Evolutionary conservation across 1,140 invertebrate species (phyloP).

Genomic region (Gryon sp.): DNA sequence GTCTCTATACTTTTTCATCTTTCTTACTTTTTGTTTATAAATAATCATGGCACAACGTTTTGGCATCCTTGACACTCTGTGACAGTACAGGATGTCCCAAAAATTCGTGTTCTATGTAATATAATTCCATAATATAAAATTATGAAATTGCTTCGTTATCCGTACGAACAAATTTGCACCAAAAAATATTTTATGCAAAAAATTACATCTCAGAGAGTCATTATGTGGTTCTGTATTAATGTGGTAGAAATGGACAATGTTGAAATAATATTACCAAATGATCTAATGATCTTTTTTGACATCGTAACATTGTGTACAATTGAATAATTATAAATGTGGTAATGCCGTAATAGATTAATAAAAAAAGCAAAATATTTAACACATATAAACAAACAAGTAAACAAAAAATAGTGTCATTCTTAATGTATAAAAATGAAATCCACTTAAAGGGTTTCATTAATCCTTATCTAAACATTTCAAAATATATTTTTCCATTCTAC

Average conservation of each 20-base stretch:
- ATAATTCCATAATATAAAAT: too few species aligned
- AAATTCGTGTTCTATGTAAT: conserved; percentile 25
- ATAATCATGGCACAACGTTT: conserved; percentile 40
- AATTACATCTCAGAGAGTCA: conserved; percentile 8
- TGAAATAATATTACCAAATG: too few species aligned
- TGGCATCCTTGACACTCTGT: conserved; percentile 29
- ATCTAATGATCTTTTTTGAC: too few species aligned
- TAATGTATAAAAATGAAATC: too few species aligned
- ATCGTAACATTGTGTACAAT: too few species aligned
- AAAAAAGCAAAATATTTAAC: too few species aligned
- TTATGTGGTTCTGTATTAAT: not conserved
- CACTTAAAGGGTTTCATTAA: conserved; percentile 20
- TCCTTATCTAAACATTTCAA: conserved; percentile 19
- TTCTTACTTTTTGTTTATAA: conserved; percentile 12
- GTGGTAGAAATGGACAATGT: too few species aligned
- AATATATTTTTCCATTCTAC: conserved; percentile 23
- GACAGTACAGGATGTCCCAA: conserved; percentile 31
- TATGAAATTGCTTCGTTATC: conserved; percentile 8
- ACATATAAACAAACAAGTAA: too few species aligned
- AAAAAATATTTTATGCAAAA: conserved; percentile 37
- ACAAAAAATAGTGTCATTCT: too few species aligned
- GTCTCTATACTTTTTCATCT: not conserved
- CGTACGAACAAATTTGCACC: conserved; percentile 12
- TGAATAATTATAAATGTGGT: too few species aligned
- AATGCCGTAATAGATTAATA: too few species aligned